Evolutionary conservation across 2,113 vertebrate genomes (phyloP), one percentile per base, ranked within the genome.

Genomic region (Regulus satrapa): DNA sequence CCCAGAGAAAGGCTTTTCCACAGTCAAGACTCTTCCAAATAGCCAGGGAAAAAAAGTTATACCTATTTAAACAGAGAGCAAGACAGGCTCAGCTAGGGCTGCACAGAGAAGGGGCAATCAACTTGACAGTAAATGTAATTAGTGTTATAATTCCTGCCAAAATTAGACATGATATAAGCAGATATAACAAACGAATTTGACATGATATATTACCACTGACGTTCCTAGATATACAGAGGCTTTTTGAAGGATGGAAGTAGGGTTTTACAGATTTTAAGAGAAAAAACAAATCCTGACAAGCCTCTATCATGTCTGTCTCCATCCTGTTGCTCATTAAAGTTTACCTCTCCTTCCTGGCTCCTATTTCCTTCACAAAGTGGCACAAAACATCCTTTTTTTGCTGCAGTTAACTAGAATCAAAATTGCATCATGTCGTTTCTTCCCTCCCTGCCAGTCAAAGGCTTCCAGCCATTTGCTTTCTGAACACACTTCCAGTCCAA

Each of bases 101-200:
- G 36, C 12, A 3, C n/a, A 8, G 46, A 40, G 81, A 91, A 79
- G 71, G 88, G 67, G 78, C 93, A 85, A 79, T 94, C 92, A 92
- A 41, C 78, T 28, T 89, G 94, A 94, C 88, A 95, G 93, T n/a
- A 85, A 87, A 83, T 59, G 54, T 85, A 97, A 94, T 94, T 94
- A 94, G 81, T 79, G 75, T 77, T 90, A 83, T 15, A 84, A 61
- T 92, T 84, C 88, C 88, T 94, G 94, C 72, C 94, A 94, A 92
- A 89, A 92, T 90, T 61, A 84, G 55, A 88, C 64, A 34, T 28
- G 63, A 76, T 92, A 77, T 71, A 94, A 96, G 63, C 81, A 90
- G 51, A 86, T 83, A 88, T 20, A 88, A 75, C 82, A 88, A 87
- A 95, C 0, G 1, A 68, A 88, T 92, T 55, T 90, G 75, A 93